Base-by-base conservation (phyloP, 2,888 invertebrate genomes). In the Drosophila rellima region DNA sequence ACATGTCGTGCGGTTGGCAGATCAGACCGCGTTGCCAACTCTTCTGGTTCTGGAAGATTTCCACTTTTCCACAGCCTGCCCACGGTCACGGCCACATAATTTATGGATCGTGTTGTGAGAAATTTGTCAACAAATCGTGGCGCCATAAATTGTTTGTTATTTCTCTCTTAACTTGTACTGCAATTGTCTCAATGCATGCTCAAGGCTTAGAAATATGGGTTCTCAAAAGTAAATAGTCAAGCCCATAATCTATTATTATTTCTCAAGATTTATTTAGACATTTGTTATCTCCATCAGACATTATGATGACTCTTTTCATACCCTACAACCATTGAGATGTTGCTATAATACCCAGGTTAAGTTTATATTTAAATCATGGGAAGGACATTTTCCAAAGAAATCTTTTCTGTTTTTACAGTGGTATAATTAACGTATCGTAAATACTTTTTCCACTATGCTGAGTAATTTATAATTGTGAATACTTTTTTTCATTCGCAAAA, bases 81-180 rank as follows among this genome's bases (percentile, higher is more conserved):
- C 74, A 78, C 63, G 85, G 88, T 82, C 88, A 84, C 84, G 85
- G 87, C 54, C 78, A 82, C 80, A 82, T 87, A 87, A 87, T 87
- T 87, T 89, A 87, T 87, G 72, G 66, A 62, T 87, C 87, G 84
- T 90, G 90, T 88, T 84, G 80, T 78, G 77, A 74, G 78, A 88
- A 90, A 90, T 90, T 90, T 90, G 90, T 90, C 90, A 90, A 90
- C 90, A 81, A 82, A 83, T 90, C 90, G 90, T 90, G 90, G 90
- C 78, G 82, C 85, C 79, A 83, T 83, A 83, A 83, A 83, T 88
- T 85, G 64, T 63, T 80, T 64, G n/a, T 63, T 59, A 42, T 61
- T 60, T 48, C 45, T 48, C 45, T 48, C 37, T 39, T 45, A 26
- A 20, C 63, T 56, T 42, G 48, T 45, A 48, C 33, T 44, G 26